A percentile compares a stretch with the other conserved stretches of the same genome.
phyloP scores from a whole-genome alignment of 2,888 invertebrate species.

The Parnassius orleans region DNA sequence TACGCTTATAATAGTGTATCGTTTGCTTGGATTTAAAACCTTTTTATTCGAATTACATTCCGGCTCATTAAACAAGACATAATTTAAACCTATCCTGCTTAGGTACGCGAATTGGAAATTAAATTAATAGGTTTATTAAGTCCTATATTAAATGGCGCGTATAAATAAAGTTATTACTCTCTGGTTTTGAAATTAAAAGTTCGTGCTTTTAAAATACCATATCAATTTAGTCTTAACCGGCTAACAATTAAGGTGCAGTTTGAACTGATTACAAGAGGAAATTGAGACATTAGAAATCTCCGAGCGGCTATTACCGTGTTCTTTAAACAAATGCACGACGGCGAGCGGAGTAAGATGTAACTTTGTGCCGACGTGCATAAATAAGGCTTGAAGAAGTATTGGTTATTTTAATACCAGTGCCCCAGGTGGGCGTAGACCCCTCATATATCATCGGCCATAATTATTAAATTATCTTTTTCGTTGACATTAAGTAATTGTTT shows the following conservation, averaged over 20 bases:
- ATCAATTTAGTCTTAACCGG: slow-evolving; percentile 38
- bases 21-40: slow-evolving; percentile 31
- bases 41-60: slow-evolving; percentile 42
- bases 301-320: slow-evolving; percentile 76
- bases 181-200: slow-evolving; percentile 36
- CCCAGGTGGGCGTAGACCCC: slow-evolving; percentile 74
- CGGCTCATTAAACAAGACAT: slow-evolving; percentile 80
- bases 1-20: slow-evolving; percentile 30
- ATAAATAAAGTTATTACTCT: slow-evolving; percentile 45
- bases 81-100: slow-evolving; percentile 63
- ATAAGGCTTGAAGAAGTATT: slow-evolving; percentile 68
- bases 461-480: slow-evolving; percentile 80
- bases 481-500: slow-evolving; percentile 81
- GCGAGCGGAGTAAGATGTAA: slow-evolving; percentile 75
- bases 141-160: slow-evolving; percentile 26
- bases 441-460: slow-evolving; percentile 75
- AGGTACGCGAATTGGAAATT: slow-evolving; percentile 44
- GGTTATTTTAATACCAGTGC: slow-evolving; percentile 71
- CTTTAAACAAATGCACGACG: slow-evolving; percentile 78
- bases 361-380: slow-evolving; percentile 70
- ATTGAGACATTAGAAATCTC: slow-evolving; percentile 80
- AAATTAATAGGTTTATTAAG: neutral
- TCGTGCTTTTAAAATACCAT: slow-evolving; percentile 52
- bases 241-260: slow-evolving; percentile 41
- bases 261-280: slow-evolving; percentile 43